These are phyloP conservation scores for Leptinotarsa peninsularis DNA, from an alignment of 2,888 invertebrate species.

Conservation along the genomic window DNA sequence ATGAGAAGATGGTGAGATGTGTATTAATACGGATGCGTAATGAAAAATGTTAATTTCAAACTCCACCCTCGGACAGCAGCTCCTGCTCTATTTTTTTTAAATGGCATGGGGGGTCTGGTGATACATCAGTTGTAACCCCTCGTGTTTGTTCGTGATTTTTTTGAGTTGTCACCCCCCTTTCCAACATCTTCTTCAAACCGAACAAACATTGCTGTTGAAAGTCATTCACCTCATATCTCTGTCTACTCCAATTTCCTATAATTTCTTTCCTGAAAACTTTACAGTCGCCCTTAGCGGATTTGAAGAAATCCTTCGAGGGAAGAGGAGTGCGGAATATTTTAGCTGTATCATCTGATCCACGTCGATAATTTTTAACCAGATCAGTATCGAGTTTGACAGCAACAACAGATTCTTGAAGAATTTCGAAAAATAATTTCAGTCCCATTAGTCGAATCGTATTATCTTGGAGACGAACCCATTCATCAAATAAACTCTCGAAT, in stretches of 20 bases:
- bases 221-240: background rate
- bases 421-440: slow-evolving; percentile 70
- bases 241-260: background rate
- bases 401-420: slow-evolving; percentile 59
- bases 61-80: no score
- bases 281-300: background rate
- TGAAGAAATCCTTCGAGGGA: background rate
- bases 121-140: no score
- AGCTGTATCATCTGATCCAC: background rate
- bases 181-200: background rate
- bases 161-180: background rate
- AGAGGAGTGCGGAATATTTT: slow-evolving; percentile 26
- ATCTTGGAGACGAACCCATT: slow-evolving; percentile 83
- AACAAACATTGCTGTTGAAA: background rate
- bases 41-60: no score
- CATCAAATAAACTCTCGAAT: slow-evolving; percentile 78
- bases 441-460: slow-evolving; percentile 70
- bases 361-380: slow-evolving; percentile 33
- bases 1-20: no score
- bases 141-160: no score
- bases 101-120: no score
- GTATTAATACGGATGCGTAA: no score
- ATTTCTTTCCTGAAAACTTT: background rate
- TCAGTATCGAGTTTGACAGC: slow-evolving; percentile 33
- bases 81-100: no score